Percentiles rank a stretch among this genome's conserved stretches.
These are phyloP conservation scores for Cerastoderma edule DNA, from an alignment of 2,888 invertebrate species.

Conservation along the genomic window DNA sequence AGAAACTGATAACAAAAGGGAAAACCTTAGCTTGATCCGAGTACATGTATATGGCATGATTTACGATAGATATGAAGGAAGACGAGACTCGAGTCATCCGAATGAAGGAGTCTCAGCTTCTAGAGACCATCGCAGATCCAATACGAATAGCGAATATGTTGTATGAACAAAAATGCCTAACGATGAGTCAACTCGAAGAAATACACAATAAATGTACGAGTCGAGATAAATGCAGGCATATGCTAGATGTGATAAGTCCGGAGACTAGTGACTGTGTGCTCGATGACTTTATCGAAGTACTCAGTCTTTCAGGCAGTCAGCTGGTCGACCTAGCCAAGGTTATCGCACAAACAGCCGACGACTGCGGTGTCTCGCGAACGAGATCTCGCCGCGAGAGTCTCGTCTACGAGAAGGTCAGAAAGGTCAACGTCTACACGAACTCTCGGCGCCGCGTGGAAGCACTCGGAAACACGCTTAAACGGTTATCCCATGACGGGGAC, in stretches of 20 bases:
- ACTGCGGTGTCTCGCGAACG: neutral
- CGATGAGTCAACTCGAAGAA: neutral
- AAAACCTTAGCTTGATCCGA: no score
- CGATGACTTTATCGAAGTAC: conserved; percentile 5
- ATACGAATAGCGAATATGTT: neutral
- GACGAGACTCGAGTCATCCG: neutral
- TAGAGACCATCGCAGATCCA: neutral
- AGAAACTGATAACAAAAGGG: neutral
- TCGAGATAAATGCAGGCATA: neutral
- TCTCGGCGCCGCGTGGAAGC: conserved; percentile 4
- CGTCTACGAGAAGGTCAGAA: conserved; percentile 24
- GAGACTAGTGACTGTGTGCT: conserved; percentile 7
- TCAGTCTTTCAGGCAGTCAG: neutral
- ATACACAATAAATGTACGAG: neutral
- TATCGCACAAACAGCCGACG: neutral
- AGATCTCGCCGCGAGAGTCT: neutral
- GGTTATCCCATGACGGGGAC: conserved; percentile 30
- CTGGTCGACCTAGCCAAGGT: neutral
- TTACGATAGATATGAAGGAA: neutral
- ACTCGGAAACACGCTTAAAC: conserved; percentile 23
- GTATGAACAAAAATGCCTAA: neutral
- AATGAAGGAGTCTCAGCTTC: neutral
- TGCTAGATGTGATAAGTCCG: neutral
- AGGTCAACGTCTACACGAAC: conserved; percentile 21
- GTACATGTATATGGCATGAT: no score